Evolutionary conservation across 2,113 vertebrate genomes (phyloP).

Genomic region (Calidris pygmaea): DNA sequence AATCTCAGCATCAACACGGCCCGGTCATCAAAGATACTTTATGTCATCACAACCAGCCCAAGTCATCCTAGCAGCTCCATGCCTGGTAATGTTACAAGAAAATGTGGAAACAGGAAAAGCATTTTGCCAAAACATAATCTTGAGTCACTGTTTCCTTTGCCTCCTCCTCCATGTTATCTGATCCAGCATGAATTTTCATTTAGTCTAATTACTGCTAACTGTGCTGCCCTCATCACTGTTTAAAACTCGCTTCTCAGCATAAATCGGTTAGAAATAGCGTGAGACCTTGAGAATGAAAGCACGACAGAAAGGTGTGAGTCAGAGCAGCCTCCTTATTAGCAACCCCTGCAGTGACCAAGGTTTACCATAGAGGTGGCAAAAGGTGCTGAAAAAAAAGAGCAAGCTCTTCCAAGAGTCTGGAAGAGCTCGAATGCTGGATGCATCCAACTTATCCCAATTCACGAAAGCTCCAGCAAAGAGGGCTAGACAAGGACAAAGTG

Average conservation of each 20-base stretch:
- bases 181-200: not conserved
- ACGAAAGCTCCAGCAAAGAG: not conserved
- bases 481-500: not conserved
- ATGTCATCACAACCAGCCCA: slow-evolving; percentile 94
- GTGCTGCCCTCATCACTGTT: not conserved
- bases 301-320: not conserved
- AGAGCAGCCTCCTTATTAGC: not conserved
- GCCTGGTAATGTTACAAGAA: slow-evolving; percentile 81
- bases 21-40: slow-evolving; percentile 88
- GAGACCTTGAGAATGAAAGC: not conserved
- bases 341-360: not conserved
- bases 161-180: not conserved
- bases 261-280: not conserved
- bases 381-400: not conserved
- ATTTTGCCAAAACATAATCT: not conserved
- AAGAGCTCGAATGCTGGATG: not conserved
- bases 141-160: not conserved
- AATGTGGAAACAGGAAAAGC: not conserved
- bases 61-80: slow-evolving; percentile 84
- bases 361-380: not conserved
- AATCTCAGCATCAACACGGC: slow-evolving; percentile 83
- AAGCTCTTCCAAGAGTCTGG: not conserved
- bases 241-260: not conserved
- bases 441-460: not conserved
- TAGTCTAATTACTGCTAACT: not conserved